Percentiles rank a stretch among this genome's conserved stretches.
These are phyloP conservation scores for Drosophila meridionalis DNA, from an alignment of 2,888 invertebrate genomes.

Conservation along the genomic window DNA sequence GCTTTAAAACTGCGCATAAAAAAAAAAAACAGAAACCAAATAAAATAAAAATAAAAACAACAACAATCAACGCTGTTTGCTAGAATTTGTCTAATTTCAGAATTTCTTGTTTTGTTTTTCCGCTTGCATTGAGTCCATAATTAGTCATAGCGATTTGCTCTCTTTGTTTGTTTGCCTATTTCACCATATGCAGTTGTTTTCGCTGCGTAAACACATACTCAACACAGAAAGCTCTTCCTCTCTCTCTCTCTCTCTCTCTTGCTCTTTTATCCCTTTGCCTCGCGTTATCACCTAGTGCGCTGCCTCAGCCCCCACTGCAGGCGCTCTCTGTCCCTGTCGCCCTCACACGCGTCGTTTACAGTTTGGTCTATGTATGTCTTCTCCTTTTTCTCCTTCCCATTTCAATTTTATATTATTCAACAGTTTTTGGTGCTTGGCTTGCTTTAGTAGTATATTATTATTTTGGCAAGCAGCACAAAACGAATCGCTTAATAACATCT, in stretches of 20 bases:
- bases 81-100: slow-evolving; percentile 27
- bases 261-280: not conserved
- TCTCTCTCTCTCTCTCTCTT: not conserved
- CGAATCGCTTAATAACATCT: slow-evolving; percentile 72
- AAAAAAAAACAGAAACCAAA: slow-evolving; percentile 21
- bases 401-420: slow-evolving; percentile 21
- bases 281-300: slow-evolving; percentile 24
- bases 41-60: not conserved
- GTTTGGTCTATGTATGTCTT: slow-evolving; percentile 5
- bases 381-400: not conserved
- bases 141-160: slow-evolving; percentile 63
- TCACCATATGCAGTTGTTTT: slow-evolving; percentile 41
- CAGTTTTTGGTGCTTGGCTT: slow-evolving; percentile 32
- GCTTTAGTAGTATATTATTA: slow-evolving; percentile 8
- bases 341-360: not conserved
- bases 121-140: slow-evolving; percentile 35
- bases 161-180: slow-evolving; percentile 54
- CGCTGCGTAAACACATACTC: slow-evolving; percentile 18
- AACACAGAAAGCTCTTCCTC: slow-evolving; percentile 15
- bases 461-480: slow-evolving; percentile 61
- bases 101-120: slow-evolving; percentile 33
- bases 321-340: not conserved
- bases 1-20: slow-evolving; percentile 49
- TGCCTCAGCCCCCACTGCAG: not conserved
- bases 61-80: not conserved